A percentile compares a stretch with the other conserved stretches of the same genome.
Evolutionary conservation across 2,888 invertebrate species (phyloP).

Genomic region (Melanostoma scalare): DNA sequence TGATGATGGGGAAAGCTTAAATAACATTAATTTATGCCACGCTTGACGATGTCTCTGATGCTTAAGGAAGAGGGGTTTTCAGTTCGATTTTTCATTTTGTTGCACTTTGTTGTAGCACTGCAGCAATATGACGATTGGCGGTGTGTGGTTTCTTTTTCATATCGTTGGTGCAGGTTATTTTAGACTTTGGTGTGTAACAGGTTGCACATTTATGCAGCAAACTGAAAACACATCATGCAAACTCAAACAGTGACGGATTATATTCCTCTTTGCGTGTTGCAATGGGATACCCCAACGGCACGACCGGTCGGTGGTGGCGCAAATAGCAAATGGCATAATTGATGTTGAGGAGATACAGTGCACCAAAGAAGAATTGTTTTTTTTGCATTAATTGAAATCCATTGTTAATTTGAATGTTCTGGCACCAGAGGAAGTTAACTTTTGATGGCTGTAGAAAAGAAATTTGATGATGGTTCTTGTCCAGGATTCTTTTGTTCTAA

Average conservation of each 20-base stretch:
- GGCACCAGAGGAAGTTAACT: too few species aligned
- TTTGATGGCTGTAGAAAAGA: too few species aligned
- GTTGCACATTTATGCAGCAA: constrained; percentile 44
- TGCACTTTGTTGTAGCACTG: constrained; percentile 33
- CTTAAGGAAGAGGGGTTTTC: constrained; percentile 43
- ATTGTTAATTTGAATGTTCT: too few species aligned
- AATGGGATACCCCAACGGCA: background rate
- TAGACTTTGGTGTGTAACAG: constrained; percentile 55
- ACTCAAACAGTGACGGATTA: constrained; percentile 13
- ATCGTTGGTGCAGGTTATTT: constrained; percentile 50
- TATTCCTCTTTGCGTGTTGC: constrained; percentile 5
- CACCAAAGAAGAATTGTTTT: too few species aligned
- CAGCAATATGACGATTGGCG: constrained; percentile 29
- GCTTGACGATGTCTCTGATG: constrained; percentile 46
- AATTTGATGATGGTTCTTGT: too few species aligned
- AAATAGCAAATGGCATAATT: background rate
- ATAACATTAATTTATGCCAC: constrained; percentile 71
- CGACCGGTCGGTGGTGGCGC: background rate
- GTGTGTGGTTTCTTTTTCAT: constrained; percentile 34
- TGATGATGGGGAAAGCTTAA: constrained; percentile 48
- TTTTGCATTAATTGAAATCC: too few species aligned
- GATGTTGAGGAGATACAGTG: too few species aligned
- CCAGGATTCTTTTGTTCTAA: too few species aligned
- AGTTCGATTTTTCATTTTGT: constrained; percentile 65
- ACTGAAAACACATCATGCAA: constrained; percentile 28